phyloP scores from a whole-genome alignment of 2,888 invertebrate species.

The Agonopterix heracliana region DNA sequence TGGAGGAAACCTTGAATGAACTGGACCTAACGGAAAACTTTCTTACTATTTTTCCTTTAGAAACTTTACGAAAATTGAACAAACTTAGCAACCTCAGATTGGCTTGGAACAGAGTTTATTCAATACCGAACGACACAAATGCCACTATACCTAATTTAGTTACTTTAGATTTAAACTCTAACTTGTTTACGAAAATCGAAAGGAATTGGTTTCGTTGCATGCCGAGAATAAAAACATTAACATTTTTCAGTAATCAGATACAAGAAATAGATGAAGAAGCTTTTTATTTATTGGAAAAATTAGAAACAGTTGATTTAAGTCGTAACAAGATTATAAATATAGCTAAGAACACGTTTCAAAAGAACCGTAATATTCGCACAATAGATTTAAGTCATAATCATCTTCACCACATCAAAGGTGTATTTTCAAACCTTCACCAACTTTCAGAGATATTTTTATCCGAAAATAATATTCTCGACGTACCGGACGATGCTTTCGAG shows the following conservation, averaged over 20 bases:
- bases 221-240: slow-evolving; percentile 86
- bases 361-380: slow-evolving; percentile 85
- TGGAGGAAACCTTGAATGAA: slow-evolving; percentile 86
- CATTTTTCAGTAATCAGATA: slow-evolving; percentile 90
- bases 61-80: slow-evolving; percentile 84
- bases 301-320: slow-evolving; percentile 91
- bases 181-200: slow-evolving; percentile 85
- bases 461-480: slow-evolving; percentile 91
- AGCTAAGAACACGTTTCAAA: slow-evolving; percentile 83
- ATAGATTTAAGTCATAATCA: slow-evolving; percentile 94
- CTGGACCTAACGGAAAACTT: slow-evolving; percentile 92
- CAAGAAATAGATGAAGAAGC: slow-evolving; percentile 85
- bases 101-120: slow-evolving; percentile 89
- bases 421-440: slow-evolving; percentile 87
- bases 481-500: slow-evolving; percentile 87
- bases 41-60: slow-evolving; percentile 87
- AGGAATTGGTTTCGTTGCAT: slow-evolving; percentile 87
- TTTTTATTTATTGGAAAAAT: slow-evolving; percentile 82
- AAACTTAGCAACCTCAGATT: slow-evolving; percentile 82
- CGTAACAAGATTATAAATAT: slow-evolving; percentile 90
- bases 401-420: slow-evolving; percentile 88
- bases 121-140: slow-evolving; percentile 83
- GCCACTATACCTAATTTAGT: slow-evolving; percentile 82
- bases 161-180: slow-evolving; percentile 90
- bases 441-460: slow-evolving; percentile 89